Base-by-base conservation (phyloP, 2,113 vertebrate species). In the Cinclus mexicanus region DNA sequence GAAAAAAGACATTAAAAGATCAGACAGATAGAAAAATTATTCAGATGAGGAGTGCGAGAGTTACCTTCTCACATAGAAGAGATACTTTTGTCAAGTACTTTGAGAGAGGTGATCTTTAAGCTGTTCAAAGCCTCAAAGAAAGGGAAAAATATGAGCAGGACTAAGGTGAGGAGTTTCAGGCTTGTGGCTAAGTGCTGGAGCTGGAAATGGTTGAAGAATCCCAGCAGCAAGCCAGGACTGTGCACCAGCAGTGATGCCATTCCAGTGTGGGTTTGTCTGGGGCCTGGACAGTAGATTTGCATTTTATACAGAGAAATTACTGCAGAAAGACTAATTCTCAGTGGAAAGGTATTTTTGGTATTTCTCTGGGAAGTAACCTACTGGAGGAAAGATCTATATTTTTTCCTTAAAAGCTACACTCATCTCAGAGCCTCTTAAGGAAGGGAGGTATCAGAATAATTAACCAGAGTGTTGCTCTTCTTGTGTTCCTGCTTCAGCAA, bases 181-280 rank as follows among this genome's bases (percentile, higher is more conserved):
- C 35, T 39, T 65, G 52, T 50, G 53, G 24, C 42, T 46, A 39
- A 49, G 18, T 70, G 52, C 33, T 84, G 10, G 42, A 59, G 47
- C 75, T 64, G 33, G 78, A 57, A 79, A 47, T 23, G 56, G 44
- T 15, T 65, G 41, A 24, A 18, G 79, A 70, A 52, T 17, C 22
- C 2, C 1, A 74, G 35, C 7, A 69, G 50, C 31, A 37, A 41
- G 22, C 28, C 70, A 55, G 46, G 24, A 50, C 39, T 14, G 3
- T 8, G 47, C 61, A 31, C 12, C 1, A 8, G 41, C 59, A 46
- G 28, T 0, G 9, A 42, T n/a, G 25, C 31, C 3, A 2, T 28
- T 39, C 44, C 80, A 77, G 24, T 1, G 2, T 3, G 35, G 29
- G 8, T 52, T 57, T 81, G 10, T 53, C 2, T 64, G 72, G 29